These are phyloP conservation scores for Seladonia tumulorum DNA, from an alignment of 2,888 invertebrate genomes.

Conservation along the genomic window DNA sequence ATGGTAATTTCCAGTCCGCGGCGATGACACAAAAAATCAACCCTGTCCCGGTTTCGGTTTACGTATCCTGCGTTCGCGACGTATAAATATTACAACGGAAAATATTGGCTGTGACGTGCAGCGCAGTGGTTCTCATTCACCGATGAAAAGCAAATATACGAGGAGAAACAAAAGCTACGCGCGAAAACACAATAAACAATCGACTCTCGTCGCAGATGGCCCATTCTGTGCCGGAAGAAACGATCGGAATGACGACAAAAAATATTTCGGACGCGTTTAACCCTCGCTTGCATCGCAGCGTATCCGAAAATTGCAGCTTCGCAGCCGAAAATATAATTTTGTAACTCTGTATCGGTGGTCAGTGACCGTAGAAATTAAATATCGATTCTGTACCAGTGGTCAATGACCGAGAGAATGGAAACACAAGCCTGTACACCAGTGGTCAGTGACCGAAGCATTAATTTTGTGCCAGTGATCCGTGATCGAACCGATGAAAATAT, in stretches of 20 bases:
- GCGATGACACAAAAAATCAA: conserved; percentile 8
- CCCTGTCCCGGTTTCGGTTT: conserved; percentile 10
- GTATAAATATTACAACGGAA: conserved; percentile 5
- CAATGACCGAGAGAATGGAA: too few species aligned
- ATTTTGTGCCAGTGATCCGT: too few species aligned
- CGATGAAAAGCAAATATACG: background rate
- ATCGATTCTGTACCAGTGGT: too few species aligned
- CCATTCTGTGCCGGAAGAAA: background rate
- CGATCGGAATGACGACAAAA: background rate
- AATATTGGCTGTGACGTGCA: background rate
- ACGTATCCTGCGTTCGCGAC: background rate
- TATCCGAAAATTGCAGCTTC: background rate
- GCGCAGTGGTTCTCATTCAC: conserved; percentile 6
- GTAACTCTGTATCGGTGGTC: too few species aligned
- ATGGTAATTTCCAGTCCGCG: conserved; percentile 1
- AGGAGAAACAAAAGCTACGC: background rate
- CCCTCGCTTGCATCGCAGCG: background rate
- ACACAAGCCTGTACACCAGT: too few species aligned
- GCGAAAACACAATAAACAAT: conserved; percentile 5
- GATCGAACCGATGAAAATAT: too few species aligned
- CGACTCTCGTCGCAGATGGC: background rate
- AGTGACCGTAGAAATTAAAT: too few species aligned
- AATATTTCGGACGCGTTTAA: background rate
- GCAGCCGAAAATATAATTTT: too few species aligned
- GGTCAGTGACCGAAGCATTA: too few species aligned